Base-by-base conservation (phyloP, 2,888 invertebrate genomes). In the Pterostichus madidus region DNA sequence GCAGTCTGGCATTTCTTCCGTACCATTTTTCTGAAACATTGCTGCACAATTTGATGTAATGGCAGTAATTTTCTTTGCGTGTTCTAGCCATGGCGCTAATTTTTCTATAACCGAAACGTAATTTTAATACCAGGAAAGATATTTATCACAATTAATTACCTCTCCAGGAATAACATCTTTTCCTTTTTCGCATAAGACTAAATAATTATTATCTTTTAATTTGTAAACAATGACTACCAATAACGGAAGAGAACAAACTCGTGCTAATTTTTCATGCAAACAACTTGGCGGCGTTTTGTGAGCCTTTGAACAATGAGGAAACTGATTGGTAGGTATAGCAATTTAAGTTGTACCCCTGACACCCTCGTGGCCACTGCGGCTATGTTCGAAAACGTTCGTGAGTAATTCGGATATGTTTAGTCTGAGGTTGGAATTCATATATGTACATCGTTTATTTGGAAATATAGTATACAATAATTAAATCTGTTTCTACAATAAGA, bases 91-190 rank as follows among this genome's bases (percentile, higher is more conserved):
- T 8, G 86, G 84, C 10, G 84, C 76, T n/a, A 89, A 82, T 31
- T 85, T 82, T 85, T 88, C 87, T n/a, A 87, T 86, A 68, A 89
- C 85, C 89, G 89, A 83, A 80, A 87, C 3, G 24, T 24, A 87
- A 85, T 83, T 85, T 84, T 11, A 59, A 83, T 24, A 3, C 24
- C 24, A 24, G 24, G 85, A 83, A 80, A 84, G 59, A 83, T 84
- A 79, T 84, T n/a, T 10, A 77, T 24, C 35, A 84, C 84, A n/a
- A n/a, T n/a, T n/a, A n/a, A 53, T 49, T 80, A 83, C 81, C 59
- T 78, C 77, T 10, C 83, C 83, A 6, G 76, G 68, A 64, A 64
- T 76, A 39, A 83, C 24, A 24, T 77, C 53, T 53, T 77, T 68
- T 17, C 76, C 83, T 49, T 81, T 82, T 17, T 85, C 83, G 49